phyloP scores from a whole-genome alignment of 1,140 invertebrate genomes.

The Dinothrombium tinctorium region DNA sequence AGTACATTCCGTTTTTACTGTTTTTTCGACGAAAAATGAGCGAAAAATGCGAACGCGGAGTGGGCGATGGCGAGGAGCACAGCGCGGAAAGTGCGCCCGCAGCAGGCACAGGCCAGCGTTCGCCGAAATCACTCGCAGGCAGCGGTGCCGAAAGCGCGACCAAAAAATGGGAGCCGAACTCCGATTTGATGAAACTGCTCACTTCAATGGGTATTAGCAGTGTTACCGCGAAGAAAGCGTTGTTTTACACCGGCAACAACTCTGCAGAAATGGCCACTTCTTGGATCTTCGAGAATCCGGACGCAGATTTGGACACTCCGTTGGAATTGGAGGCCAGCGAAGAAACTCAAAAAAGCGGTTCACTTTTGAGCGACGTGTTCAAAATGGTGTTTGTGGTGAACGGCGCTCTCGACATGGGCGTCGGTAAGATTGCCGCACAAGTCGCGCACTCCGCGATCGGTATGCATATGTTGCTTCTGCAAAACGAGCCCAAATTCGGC shows the following conservation, averaged over 20 bases:
- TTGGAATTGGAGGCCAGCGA: constrained; percentile 6
- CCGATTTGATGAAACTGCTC: too few relatives aligned
- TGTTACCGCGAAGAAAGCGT: constrained; percentile 22
- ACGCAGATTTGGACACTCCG: constrained; percentile 21
- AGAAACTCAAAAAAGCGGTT: neutral
- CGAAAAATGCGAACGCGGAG: too few relatives aligned
- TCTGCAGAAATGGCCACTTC: constrained; percentile 28
- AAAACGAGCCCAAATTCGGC: constrained; percentile 23
- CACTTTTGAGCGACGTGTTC: constrained; percentile 16
- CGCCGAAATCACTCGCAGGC: too few relatives aligned
- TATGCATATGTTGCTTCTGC: constrained; percentile 26
- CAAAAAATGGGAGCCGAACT: too few relatives aligned
- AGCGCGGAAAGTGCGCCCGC: too few relatives aligned
- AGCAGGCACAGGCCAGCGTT: too few relatives aligned
- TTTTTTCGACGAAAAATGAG: too few relatives aligned
- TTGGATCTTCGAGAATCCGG: constrained; percentile 30
- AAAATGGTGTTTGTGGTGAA: constrained; percentile 44
- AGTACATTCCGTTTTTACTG: too few relatives aligned
- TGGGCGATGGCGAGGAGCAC: too few relatives aligned
- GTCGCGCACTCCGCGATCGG: constrained; percentile 35
- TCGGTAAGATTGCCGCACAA: constrained; percentile 36
- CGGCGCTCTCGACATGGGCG: constrained; percentile 30
- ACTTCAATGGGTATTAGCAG: constrained; percentile 23
- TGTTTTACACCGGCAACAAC: constrained; percentile 30
- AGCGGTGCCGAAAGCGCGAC: too few relatives aligned